A percentile compares a stretch with the other conserved stretches of the same genome.
Evolutionary conservation across 2,113 vertebrate genomes (phyloP).

Genomic region (Loxodonta africana): DNA sequence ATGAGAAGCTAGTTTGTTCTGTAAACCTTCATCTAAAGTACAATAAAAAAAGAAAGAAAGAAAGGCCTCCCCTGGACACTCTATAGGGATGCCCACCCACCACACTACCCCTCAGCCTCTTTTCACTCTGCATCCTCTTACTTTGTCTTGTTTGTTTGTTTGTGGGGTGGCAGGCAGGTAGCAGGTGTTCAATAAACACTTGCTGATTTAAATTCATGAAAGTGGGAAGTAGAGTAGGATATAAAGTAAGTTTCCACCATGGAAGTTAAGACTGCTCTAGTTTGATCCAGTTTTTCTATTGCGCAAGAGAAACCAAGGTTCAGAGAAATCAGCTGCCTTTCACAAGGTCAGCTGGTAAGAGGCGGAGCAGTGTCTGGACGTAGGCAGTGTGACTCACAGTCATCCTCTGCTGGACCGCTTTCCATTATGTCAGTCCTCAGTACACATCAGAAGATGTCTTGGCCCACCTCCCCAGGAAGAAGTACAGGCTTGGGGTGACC

Average conservation of each 20-base stretch:
- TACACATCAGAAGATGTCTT: fast-evolving
- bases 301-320: background rate
- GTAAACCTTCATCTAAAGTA: too few species aligned
- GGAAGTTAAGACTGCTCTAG: background rate
- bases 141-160: background rate
- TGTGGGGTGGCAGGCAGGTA: background rate
- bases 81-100: fast-evolving
- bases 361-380: background rate
- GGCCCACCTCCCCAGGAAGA: background rate
- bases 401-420: background rate
- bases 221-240: background rate
- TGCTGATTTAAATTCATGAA: background rate
- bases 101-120: too few species aligned
- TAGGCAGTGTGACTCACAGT: background rate
- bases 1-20: too few species aligned
- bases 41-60: too few species aligned
- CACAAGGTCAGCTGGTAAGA: background rate
- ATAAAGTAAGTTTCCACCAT: background rate
- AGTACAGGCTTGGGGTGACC: background rate
- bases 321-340: background rate
- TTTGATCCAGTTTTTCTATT: background rate
- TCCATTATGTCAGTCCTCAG: background rate
- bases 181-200: background rate
- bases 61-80: background rate
- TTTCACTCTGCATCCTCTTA: background rate